phyloP scores from a whole-genome alignment of 2,888 invertebrate genomes.

The Aelia acuminata region DNA sequence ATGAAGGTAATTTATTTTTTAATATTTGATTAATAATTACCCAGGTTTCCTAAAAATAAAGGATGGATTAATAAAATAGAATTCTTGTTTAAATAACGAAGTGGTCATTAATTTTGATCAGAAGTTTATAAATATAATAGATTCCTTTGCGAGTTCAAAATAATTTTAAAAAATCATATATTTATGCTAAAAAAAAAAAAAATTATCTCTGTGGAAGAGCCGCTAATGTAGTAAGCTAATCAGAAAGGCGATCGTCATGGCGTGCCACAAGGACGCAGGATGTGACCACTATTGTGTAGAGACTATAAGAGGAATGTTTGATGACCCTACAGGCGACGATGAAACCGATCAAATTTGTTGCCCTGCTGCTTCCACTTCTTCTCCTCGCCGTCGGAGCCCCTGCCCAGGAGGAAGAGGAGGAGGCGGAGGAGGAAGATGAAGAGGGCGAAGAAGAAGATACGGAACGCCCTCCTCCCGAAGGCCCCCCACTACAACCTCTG shows the following conservation, averaged over 20 bases:
- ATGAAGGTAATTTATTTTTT: too few species aligned
- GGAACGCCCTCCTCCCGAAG: slow-evolving; percentile 1
- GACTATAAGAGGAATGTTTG: slow-evolving; percentile 5
- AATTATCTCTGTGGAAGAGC: neutral
- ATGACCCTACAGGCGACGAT: slow-evolving; percentile 30
- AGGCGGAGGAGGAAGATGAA: neutral
- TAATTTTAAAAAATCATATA: too few species aligned
- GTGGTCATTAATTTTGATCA: too few species aligned
- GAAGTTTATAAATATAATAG: too few species aligned
- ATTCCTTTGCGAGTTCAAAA: too few species aligned
- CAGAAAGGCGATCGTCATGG: slow-evolving; percentile 19
- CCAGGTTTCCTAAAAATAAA: too few species aligned
- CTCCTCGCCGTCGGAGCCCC: neutral
- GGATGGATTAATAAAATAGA: too few species aligned
- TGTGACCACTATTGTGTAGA: slow-evolving; percentile 28
- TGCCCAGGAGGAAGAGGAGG: slow-evolving; percentile 22
- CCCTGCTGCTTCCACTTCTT: slow-evolving; percentile 8
- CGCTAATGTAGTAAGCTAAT: neutral
- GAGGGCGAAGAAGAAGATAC: slow-evolving; percentile 1
- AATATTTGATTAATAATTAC: too few species aligned
- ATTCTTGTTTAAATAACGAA: too few species aligned
- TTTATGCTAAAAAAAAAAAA: neutral
- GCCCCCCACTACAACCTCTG: slow-evolving; percentile 24
- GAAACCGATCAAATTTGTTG: slow-evolving; percentile 23
- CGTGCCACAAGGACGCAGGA: slow-evolving; percentile 39